Evolutionary conservation across 2,113 vertebrate genomes (phyloP).

Genomic region (Sinocyclocheilus anophthalmus): DNA sequence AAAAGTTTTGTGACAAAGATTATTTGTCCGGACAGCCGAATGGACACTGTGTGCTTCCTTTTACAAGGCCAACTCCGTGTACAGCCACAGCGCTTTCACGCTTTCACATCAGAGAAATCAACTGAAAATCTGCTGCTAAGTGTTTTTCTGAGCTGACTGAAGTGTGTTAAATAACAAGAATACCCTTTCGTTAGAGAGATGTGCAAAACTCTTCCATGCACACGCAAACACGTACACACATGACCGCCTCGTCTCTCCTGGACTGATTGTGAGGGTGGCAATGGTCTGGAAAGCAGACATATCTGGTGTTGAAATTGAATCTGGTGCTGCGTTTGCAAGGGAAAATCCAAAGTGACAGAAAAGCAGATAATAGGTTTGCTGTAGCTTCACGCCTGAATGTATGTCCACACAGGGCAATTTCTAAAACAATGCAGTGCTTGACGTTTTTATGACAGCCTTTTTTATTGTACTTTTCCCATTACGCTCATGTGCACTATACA

Average conservation of each 20-base stretch:
- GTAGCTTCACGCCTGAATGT: conserved; percentile 79
- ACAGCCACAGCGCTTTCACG: conserved; percentile 59
- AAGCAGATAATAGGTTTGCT: conserved; percentile 81
- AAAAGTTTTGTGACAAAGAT: conserved; percentile 61
- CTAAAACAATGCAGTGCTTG: conserved; percentile 73
- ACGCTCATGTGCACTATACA: conserved; percentile 65
- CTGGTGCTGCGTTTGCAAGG: conserved; percentile 75
- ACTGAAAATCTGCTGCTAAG: conserved; percentile 68
- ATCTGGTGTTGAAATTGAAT: conserved; percentile 78
- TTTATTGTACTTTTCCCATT: conserved; percentile 66
- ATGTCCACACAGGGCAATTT: conserved; percentile 78
- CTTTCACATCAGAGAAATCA: conserved; percentile 60
- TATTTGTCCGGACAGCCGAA: conserved; percentile 60
- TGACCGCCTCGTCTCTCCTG: conserved; percentile 44
- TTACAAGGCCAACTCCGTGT: conserved; percentile 62
- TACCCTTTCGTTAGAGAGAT: conserved; percentile 64
- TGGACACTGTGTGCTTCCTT: conserved; percentile 62
- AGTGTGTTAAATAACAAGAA: conserved; percentile 71
- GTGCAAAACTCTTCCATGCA: conserved; percentile 26
- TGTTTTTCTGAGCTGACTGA: conserved; percentile 69
- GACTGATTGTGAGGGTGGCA: conserved; percentile 44
- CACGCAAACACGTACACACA: conserved; percentile 41
- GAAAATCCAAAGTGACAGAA: conserved; percentile 79
- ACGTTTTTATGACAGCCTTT: conserved; percentile 75
- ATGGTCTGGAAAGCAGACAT: conserved; percentile 71